Evolutionary conservation across 1,140 invertebrate species (phyloP).

Genomic region (Spodoptera frugiperda): DNA sequence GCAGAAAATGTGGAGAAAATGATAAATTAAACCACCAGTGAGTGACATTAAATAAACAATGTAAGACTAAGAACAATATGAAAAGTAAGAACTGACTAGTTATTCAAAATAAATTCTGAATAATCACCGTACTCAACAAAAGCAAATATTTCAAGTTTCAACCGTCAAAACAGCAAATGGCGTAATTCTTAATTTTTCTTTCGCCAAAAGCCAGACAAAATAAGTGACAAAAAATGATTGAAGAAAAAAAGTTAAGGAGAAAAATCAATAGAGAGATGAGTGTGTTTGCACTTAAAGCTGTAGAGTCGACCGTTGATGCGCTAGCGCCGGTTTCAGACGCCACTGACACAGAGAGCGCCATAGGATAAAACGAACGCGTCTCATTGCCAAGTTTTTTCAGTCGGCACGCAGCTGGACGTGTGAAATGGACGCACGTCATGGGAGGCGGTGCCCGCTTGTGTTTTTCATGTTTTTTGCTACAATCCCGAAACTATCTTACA

Average conservation of each 20-base stretch:
- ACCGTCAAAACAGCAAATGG: constrained; percentile 26
- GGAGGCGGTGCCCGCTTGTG: constrained; percentile 48
- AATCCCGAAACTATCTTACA: constrained; percentile 18
- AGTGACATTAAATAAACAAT: constrained; percentile 15
- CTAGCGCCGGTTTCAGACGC: constrained; percentile 70
- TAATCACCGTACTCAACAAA: constrained; percentile 14
- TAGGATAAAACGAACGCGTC: constrained; percentile 67
- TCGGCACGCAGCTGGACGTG: constrained; percentile 59
- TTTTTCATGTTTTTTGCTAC: constrained; percentile 33
- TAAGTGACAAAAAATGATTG: constrained; percentile 8
- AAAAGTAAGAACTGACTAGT: constrained; percentile 6
- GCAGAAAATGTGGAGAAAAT: not conserved
- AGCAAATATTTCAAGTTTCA: constrained; percentile 2
- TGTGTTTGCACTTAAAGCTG: constrained; percentile 5
- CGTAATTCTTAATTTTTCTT: constrained; percentile 8
- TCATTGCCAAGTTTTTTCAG: constrained; percentile 75
- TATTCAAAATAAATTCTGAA: constrained; percentile 9
- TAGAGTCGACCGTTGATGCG: constrained; percentile 22
- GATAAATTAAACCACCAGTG: constrained; percentile 2
- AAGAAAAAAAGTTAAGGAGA: not conserved
- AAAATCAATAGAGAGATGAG: constrained; percentile 24
- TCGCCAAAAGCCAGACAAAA: constrained; percentile 11
- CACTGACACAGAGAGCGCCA: constrained; percentile 69
- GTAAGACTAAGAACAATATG: not conserved
- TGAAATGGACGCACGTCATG: constrained; percentile 56